These are phyloP conservation scores for Barbus barbus DNA, from an alignment of 2,113 vertebrate genomes.

Conservation along the genomic window DNA sequence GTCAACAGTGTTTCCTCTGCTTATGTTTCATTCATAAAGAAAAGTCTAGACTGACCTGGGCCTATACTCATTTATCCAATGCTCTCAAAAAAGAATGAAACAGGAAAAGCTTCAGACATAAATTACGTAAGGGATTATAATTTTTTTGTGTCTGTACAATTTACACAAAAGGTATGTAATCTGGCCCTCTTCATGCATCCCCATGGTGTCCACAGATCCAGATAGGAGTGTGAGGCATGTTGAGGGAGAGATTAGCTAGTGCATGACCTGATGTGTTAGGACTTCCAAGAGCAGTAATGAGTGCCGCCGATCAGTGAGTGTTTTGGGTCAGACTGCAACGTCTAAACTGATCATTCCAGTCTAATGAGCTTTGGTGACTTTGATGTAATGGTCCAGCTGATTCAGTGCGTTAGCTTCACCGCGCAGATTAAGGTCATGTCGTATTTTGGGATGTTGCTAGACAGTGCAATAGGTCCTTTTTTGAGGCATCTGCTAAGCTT, in stretches of 20 bases:
- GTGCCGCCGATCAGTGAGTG: constrained; percentile 47
- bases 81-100: constrained; percentile 60
- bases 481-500: constrained; percentile 5
- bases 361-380: constrained; percentile 45
- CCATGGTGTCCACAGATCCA: constrained; percentile 23
- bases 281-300: constrained; percentile 48
- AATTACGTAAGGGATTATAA: constrained; percentile 58
- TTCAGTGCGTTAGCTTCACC: constrained; percentile 29
- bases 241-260: constrained; percentile 52
- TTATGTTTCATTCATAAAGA: constrained; percentile 67
- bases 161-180: constrained; percentile 55
- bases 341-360: constrained; percentile 50
- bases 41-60: constrained; percentile 63
- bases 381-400: constrained; percentile 44
- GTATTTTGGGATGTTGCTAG: constrained; percentile 38
- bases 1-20: constrained; percentile 52
- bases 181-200: constrained; percentile 24
- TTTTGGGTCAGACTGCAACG: constrained; percentile 43
- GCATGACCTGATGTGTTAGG: constrained; percentile 50
- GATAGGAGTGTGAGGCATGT: constrained; percentile 34
- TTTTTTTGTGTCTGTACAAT: constrained; percentile 39
- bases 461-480: constrained; percentile 17
- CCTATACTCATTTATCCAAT: constrained; percentile 51
- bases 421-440: constrained; percentile 42
- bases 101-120: constrained; percentile 48